phyloP scores from a whole-genome alignment of 2,113 vertebrate species.

The Trochalopteron elliotii region DNA sequence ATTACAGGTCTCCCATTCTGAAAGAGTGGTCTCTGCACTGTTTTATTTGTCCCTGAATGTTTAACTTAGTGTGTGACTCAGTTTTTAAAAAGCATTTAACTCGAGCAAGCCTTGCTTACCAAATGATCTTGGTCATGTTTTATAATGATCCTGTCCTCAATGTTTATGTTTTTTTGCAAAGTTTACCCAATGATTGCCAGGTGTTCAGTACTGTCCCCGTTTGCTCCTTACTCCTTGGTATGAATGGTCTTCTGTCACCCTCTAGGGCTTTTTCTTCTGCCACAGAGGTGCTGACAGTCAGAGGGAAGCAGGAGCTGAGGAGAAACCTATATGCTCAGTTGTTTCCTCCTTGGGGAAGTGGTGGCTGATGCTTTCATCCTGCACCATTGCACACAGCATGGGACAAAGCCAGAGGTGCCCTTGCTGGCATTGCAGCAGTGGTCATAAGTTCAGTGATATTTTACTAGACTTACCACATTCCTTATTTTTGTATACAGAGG shows the following conservation, averaged over 20 bases:
- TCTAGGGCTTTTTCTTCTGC: neutral
- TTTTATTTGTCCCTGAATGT: neutral
- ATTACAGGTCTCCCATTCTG: neutral
- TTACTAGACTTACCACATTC: neutral
- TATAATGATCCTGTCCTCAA: neutral
- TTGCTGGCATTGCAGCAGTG: neutral
- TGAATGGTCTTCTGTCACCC: neutral
- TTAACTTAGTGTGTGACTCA: neutral
- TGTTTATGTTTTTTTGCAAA: neutral
- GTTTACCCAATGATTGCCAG: neutral
- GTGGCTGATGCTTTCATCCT: neutral
- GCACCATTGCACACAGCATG: neutral
- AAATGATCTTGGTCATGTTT: neutral
- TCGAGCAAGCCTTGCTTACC: neutral
- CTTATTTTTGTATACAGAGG: neutral
- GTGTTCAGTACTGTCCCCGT: neutral
- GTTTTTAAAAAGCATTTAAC: neutral
- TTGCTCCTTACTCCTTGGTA: neutral
- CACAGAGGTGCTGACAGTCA: neutral
- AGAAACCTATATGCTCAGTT: neutral
- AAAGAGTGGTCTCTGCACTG: neutral
- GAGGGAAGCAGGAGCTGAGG: neutral
- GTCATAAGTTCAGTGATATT: neutral
- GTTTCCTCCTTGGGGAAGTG: neutral
- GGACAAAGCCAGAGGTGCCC: neutral